Evolutionary conservation across 1,140 invertebrate species (phyloP).

Genomic region (Orius insidiosus): DNA sequence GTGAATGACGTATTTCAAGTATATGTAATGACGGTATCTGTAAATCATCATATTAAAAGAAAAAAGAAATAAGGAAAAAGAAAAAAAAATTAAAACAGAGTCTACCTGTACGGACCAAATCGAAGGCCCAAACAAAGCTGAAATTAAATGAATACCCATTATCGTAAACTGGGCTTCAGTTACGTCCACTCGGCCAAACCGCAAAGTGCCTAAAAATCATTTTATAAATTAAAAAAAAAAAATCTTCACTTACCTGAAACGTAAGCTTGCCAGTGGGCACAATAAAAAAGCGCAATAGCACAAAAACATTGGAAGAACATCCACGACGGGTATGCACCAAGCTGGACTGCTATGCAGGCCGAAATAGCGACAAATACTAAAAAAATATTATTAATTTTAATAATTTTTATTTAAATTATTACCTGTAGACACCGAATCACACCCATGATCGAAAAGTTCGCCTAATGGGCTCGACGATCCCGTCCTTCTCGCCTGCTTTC

Average conservation of each 20-base stretch:
- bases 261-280: constrained; percentile 98
- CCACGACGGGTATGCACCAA: constrained; percentile 80
- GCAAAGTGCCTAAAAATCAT: constrained; percentile 50
- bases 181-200: constrained; percentile 91
- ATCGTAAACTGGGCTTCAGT: constrained; percentile 95
- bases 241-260: constrained; percentile 66
- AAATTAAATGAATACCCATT: constrained; percentile 74
- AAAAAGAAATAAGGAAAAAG: constrained; percentile 19
- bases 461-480: constrained; percentile 82
- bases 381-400: constrained; percentile 23
- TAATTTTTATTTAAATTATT: no score
- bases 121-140: constrained; percentile 66
- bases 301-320: constrained; percentile 83
- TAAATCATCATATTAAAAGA: constrained; percentile 24
- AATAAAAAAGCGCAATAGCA: constrained; percentile 90
- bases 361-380: constrained; percentile 87
- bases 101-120: constrained; percentile 72
- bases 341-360: constrained; percentile 74
- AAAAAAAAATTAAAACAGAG: neutral
- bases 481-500: constrained; percentile 96
- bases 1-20: constrained; percentile 52
- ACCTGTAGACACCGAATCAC: constrained; percentile 86
- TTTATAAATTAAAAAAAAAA: no score
- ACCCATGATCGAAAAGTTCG: constrained; percentile 99
- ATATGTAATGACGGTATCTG: constrained; percentile 35